Conservation (phyloP, 2,113 vertebrate genomes). For the Aviceda subcristata region DNA sequence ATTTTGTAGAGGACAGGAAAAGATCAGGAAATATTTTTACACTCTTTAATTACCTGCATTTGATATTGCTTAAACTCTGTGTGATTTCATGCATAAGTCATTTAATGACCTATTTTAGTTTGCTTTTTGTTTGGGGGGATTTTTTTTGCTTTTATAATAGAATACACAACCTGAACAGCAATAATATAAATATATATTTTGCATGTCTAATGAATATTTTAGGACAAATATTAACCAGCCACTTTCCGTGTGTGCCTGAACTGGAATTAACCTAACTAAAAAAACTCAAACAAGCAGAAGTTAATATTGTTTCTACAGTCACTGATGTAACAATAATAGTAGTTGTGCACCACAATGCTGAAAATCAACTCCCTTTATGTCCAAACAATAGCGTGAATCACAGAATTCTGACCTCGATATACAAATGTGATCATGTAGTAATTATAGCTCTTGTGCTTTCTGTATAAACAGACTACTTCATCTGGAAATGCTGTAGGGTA, state of each 20-base stretch:
- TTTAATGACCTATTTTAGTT: neutral
- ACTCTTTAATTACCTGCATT: neutral
- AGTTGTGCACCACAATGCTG: conserved; percentile 27
- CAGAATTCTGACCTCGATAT: conserved; percentile 65
- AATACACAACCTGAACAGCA: neutral
- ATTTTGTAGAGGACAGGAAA: neutral
- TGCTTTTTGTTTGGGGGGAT: neutral
- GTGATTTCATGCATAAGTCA: neutral
- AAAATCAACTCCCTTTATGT: conserved; percentile 64
- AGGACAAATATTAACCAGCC: neutral
- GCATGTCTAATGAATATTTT: neutral
- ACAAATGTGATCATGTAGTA: conserved; percentile 58
- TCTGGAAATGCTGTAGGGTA: conserved; percentile 28
- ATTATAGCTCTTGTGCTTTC: conserved; percentile 59
- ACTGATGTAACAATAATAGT: conserved; percentile 51
- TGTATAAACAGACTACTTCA: conserved; percentile 56
- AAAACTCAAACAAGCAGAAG: conserved; percentile 31
- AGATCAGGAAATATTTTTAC: neutral
- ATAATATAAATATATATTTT: neutral
- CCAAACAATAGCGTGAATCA: conserved; percentile 60
- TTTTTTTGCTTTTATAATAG: neutral
- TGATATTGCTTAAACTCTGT: neutral
- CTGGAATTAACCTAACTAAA: neutral
- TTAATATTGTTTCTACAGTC: conserved; percentile 59
- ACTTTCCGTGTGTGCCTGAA: neutral